Evolutionary conservation across 2,888 invertebrate species (phyloP), one percentile per base, ranked within the genome.

Genomic region (Chloroclystis v-ata): DNA sequence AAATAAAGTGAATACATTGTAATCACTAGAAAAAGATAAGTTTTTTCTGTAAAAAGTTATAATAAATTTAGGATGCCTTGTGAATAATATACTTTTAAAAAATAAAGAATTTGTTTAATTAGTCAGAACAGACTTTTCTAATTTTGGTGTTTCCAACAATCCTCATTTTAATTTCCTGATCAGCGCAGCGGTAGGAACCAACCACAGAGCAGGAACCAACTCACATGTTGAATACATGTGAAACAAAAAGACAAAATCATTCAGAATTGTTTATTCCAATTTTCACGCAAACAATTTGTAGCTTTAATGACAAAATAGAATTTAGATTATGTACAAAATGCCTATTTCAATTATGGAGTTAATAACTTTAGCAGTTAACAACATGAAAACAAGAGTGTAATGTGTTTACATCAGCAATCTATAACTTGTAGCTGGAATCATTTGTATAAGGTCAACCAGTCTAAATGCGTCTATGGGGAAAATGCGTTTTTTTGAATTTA

Each of bases 221-320:
- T n/a, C n/a, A n/a, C 9, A 26, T 41, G 13, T 6, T 1, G 9
- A 16, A 13, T 4, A 20, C 26, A 8, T 11, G 11, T 29, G 1
- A 32, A 38, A 25, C 25, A 65, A 52, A 60, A 28, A 11, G 48
- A 28, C 29, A 46, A 25, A 47, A 50, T 51, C 43, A 62, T 57
- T 65, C 55, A 59, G 61, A 67, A 69, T 68, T 65, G 62, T 69
- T 69, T 68, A 69, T 67, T 69, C 59, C 57, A 51, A 51, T 57
- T 59, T 65, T 56, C 61, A 67, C 65, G 59, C 57, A 64, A 51
- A 55, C 30, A 46, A 39, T 43, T 46, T 43, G 56, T 61, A 51
- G 43, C 45, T 51, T 40, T 40, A 53, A 48, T 52, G 54, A 46
- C 37, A 49, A 44, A 45, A 49, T 44, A 54, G 28, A 52, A 52